Conservation (phyloP, 1,140 invertebrate species). For the Agrypnia vestita region DNA sequence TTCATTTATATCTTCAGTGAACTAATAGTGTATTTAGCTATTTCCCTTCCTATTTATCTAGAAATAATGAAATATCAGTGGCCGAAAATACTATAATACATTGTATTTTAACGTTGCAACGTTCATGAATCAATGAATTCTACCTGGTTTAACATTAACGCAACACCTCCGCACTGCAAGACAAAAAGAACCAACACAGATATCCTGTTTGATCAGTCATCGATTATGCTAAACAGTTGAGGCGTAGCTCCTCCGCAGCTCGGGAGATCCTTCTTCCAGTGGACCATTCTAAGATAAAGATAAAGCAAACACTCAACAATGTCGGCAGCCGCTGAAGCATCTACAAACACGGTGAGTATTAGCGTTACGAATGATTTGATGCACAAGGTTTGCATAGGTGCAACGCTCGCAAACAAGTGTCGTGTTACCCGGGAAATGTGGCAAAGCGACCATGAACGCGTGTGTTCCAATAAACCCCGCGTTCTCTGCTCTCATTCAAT, state of each 20-base stretch:
- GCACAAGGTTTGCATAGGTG: constrained; percentile 50
- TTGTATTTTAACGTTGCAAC: no score
- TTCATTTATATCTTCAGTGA: no score
- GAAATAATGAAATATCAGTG: no score
- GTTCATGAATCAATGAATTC: background rate
- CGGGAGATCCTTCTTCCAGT: constrained; percentile 25
- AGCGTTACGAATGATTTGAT: constrained; percentile 53
- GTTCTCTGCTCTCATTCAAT: constrained; percentile 4
- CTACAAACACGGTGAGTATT: constrained; percentile 44
- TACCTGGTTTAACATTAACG: background rate
- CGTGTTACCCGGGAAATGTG: constrained; percentile 6
- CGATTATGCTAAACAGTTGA: constrained; percentile 43
- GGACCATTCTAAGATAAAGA: constrained; percentile 5
- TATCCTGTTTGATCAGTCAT: constrained; percentile 44
- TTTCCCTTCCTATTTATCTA: no score
- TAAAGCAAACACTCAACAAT: constrained; percentile 28
- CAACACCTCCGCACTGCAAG: background rate
- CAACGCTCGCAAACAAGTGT: background rate
- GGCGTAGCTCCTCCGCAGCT: constrained; percentile 22
- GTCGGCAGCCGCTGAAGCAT: constrained; percentile 34
- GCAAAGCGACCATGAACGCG: constrained; percentile 5
- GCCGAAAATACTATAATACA: no score
- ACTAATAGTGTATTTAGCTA: no score
- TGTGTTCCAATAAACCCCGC: constrained; percentile 16
- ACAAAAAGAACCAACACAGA: background rate